A percentile compares a stretch with the other conserved stretches of the same genome.
These are phyloP conservation scores for Austrofundulus limnaeus DNA, from an alignment of 2,113 vertebrate genomes.

Conservation along the genomic window DNA sequence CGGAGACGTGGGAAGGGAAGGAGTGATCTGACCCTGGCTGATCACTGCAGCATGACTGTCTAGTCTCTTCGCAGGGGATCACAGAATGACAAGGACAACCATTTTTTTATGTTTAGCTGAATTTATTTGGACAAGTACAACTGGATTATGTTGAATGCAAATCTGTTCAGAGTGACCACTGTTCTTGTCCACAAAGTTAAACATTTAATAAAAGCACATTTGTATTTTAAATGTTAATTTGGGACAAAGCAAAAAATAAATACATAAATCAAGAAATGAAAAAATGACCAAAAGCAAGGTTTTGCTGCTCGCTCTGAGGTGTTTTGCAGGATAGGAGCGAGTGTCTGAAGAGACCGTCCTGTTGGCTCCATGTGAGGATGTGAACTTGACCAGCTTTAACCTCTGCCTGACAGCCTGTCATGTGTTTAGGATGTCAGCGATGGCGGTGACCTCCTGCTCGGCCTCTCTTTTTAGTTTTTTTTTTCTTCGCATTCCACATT, in stretches of 20 bases:
- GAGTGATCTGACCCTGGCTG: constrained; percentile 74
- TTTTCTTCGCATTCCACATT: constrained; percentile 28
- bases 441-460: constrained; percentile 57
- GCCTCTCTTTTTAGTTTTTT: constrained; percentile 40
- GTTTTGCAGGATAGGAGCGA: background rate
- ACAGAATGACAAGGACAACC: constrained; percentile 68
- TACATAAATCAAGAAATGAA: background rate
- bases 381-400: constrained; percentile 69
- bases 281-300: background rate
- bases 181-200: background rate
- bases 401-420: constrained; percentile 63
- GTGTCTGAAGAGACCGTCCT: constrained; percentile 20
- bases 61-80: constrained; percentile 69
- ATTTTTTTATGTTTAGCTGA: constrained; percentile 22
- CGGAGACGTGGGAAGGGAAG: constrained; percentile 29
- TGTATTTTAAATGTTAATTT: too few relatives aligned
- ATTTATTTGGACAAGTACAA: constrained; percentile 43
- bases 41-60: constrained; percentile 75
- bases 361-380: constrained; percentile 20
- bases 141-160: constrained; percentile 39
- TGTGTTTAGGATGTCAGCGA: constrained; percentile 71
- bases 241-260: too few relatives aligned
- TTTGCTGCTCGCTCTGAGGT: background rate
- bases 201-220: too few relatives aligned
- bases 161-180: constrained; percentile 42